Conservation (phyloP, 2,888 invertebrate genomes). For the Seira musarum region DNA sequence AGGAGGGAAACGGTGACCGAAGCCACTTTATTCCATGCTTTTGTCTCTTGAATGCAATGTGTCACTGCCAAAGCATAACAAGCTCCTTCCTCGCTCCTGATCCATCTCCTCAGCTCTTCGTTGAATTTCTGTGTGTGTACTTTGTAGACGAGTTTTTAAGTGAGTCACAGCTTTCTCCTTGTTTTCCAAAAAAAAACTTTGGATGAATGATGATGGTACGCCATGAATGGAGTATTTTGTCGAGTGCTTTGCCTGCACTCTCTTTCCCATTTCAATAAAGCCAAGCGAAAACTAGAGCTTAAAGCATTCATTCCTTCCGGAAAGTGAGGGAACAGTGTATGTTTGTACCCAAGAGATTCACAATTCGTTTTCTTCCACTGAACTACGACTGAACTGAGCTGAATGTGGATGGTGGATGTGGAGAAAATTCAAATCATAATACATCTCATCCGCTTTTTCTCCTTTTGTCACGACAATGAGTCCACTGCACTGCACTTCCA, state of each 20-base stretch:
- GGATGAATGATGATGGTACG: constrained; percentile 16
- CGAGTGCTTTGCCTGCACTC: constrained; percentile 7
- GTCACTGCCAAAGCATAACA: constrained; percentile 45
- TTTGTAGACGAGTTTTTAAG: background rate
- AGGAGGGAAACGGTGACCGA: background rate
- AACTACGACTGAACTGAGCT: background rate
- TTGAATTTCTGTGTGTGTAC: background rate
- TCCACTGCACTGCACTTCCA: background rate
- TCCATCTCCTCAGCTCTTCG: constrained; percentile 5
- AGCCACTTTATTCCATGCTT: background rate
- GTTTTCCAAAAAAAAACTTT: constrained; percentile 5
- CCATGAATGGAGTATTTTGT: constrained; percentile 9
- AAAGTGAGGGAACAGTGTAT: background rate
- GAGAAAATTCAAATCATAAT: constrained; percentile 5
- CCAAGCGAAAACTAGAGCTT: background rate
- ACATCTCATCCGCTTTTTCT: constrained; percentile 12
- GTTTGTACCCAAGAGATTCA: constrained; percentile 13
- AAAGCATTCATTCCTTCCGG: background rate
- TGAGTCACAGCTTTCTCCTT: constrained; percentile 4
- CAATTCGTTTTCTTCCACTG: too few species aligned
- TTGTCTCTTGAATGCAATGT: constrained; percentile 26
- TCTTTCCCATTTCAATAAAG: constrained; percentile 15
- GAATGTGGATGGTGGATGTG: background rate
- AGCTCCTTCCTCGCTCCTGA: constrained; percentile 18
- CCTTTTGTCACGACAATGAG: background rate